phyloP scores from a whole-genome alignment of 2,797 vertebrate genomes.

The Scyliorhinus canicula region DNA sequence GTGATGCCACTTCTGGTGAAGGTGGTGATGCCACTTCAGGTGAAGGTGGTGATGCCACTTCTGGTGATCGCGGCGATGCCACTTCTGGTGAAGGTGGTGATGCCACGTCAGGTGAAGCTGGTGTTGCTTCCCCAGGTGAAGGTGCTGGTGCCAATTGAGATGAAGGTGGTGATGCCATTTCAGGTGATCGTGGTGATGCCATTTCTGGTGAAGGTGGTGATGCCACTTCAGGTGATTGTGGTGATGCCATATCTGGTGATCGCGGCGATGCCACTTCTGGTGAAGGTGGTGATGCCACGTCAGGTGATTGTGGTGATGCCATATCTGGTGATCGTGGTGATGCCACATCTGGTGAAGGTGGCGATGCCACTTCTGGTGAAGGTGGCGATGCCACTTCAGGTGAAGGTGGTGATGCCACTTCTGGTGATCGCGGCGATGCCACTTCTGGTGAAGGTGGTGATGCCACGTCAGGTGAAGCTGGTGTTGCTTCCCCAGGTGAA shows the following conservation, averaged over 20 bases:
- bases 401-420: background rate
- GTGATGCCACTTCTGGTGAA: background rate
- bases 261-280: background rate
- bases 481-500: background rate
- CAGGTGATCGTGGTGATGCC: background rate
- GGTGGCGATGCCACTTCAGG: background rate
- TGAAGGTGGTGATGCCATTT: background rate
- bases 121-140: background rate
- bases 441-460: background rate
- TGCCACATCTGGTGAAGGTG: background rate
- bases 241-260: background rate
- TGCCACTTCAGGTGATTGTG: background rate
- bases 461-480: background rate
- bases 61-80: background rate
- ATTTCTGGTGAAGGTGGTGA: background rate
- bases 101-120: background rate
- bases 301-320: background rate
- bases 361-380: background rate
- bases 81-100: background rate
- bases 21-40: background rate
- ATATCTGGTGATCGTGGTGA: background rate
- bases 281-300: background rate
- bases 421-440: background rate
- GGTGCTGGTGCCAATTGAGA: background rate
- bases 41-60: background rate